phyloP scores from a whole-genome alignment of 2,888 invertebrate species.

The Chalcosyrphus nemorum region DNA sequence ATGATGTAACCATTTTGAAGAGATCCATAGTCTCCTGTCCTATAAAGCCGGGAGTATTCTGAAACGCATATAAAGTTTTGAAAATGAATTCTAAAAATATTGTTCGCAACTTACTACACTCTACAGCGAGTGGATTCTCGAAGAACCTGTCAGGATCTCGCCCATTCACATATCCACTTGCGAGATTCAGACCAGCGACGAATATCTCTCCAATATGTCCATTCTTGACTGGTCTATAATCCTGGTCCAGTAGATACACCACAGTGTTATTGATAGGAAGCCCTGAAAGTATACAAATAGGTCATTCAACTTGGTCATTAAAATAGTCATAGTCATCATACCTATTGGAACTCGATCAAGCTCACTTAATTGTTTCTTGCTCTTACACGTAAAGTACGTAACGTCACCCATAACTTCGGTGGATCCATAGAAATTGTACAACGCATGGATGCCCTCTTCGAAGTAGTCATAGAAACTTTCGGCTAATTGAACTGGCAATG shows the following conservation, averaged over 20 bases:
- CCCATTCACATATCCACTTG: conserved; percentile 90
- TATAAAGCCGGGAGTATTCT: conserved; percentile 89
- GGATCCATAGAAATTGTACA: conserved; percentile 95
- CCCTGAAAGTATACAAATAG: conserved; percentile 82
- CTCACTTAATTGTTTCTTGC: conserved; percentile 84
- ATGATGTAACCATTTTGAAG: conserved; percentile 85
- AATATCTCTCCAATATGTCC: conserved; percentile 92
- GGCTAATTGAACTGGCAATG: conserved; percentile 87
- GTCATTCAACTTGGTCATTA: too few species aligned
- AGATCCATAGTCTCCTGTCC: conserved; percentile 92
- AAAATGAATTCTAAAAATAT: neutral
- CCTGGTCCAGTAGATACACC: conserved; percentile 90
- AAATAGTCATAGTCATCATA: conserved; percentile 79
- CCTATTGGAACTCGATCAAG: conserved; percentile 91
- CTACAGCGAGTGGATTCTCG: conserved; percentile 88
- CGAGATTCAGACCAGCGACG: conserved; percentile 91
- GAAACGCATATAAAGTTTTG: neutral
- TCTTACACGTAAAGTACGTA: conserved; percentile 88
- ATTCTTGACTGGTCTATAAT: conserved; percentile 87
- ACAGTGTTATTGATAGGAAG: conserved; percentile 90
- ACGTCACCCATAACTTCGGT: conserved; percentile 97
- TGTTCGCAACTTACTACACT: conserved; percentile 83
- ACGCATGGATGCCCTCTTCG: conserved; percentile 84
- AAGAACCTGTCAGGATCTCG: conserved; percentile 89
- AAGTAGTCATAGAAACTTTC: conserved; percentile 90